phyloP scores from a whole-genome alignment of 2,113 vertebrate species.

The Prochilodus magdalenae region DNA sequence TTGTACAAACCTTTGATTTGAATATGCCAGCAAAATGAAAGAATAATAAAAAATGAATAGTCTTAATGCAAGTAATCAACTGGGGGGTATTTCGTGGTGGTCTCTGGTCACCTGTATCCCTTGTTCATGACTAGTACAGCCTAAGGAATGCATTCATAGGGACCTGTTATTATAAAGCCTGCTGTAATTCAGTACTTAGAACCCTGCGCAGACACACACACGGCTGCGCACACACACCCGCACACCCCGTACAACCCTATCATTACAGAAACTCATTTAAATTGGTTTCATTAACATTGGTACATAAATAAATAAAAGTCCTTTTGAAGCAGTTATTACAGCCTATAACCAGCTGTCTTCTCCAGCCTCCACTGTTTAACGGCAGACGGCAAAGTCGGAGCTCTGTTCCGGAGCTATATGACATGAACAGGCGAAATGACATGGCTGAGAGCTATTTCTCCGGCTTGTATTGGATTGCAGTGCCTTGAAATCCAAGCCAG shows the following conservation, averaged over 20 bases:
- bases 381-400: background rate
- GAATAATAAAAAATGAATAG: too few relatives aligned
- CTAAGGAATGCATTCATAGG: too few relatives aligned
- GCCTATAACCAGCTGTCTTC: background rate
- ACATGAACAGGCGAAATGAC: constrained; percentile 73
- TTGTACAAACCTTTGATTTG: too few relatives aligned
- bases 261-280: background rate
- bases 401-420: constrained; percentile 67
- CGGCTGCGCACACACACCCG: background rate
- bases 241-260: background rate
- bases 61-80: too few relatives aligned
- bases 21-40: too few relatives aligned
- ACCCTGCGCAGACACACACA: background rate
- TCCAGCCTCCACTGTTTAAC: too few relatives aligned
- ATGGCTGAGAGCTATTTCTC: constrained; percentile 71
- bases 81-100: too few relatives aligned
- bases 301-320: background rate
- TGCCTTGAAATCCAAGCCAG: constrained; percentile 75
- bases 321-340: background rate
- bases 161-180: too few relatives aligned
- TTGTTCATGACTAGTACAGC: too few relatives aligned
- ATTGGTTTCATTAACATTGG: background rate
- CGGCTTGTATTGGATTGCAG: constrained; percentile 78
- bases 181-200: too few relatives aligned
- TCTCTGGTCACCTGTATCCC: too few relatives aligned